A percentile compares a stretch with the other conserved stretches of the same genome.
Conservation (phyloP, 2,888 invertebrate genomes). For the Caenorhabditis macrosperma region DNA sequence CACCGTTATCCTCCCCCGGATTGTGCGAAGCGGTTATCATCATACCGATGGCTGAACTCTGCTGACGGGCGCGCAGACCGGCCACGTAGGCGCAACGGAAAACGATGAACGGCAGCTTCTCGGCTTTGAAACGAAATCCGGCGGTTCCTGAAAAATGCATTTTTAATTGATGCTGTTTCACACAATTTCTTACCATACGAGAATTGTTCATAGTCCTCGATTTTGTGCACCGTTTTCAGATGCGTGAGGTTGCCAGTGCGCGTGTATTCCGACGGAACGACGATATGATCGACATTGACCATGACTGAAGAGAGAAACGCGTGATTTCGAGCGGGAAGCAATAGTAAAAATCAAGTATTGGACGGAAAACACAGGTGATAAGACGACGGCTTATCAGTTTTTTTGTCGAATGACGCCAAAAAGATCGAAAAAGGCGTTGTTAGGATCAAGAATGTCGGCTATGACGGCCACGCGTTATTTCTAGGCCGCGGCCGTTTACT, state of each 20-base stretch:
- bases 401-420: not conserved
- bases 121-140: constrained; percentile 73
- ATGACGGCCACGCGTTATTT: not conserved
- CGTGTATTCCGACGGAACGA: constrained; percentile 53
- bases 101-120: constrained; percentile 89
- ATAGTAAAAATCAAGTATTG: not conserved
- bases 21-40: constrained; percentile 99
- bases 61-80: constrained; percentile 87
- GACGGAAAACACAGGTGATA: not conserved
- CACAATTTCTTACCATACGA: constrained; percentile 27
- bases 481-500: constrained; percentile 2
- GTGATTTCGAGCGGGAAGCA: not conserved
- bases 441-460: not conserved
- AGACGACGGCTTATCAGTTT: constrained; percentile 6
- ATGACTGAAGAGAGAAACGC: constrained; percentile 31
- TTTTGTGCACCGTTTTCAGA: not conserved
- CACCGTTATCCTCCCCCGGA: constrained; percentile 84
- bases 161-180: not conserved
- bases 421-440: not conserved
- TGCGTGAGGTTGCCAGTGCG: constrained; percentile 55
- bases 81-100: constrained; percentile 95
- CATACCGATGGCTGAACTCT: constrained; percentile 86
- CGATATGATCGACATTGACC: constrained; percentile 37
- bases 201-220: constrained; percentile 29
- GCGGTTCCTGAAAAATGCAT: constrained; percentile 69